Percentiles rank a stretch among this genome's conserved stretches.
phyloP scores from a whole-genome alignment of 30 jellyfish, hydroid and myxozoan genomes.

The Aurelia coerulea region DNA sequence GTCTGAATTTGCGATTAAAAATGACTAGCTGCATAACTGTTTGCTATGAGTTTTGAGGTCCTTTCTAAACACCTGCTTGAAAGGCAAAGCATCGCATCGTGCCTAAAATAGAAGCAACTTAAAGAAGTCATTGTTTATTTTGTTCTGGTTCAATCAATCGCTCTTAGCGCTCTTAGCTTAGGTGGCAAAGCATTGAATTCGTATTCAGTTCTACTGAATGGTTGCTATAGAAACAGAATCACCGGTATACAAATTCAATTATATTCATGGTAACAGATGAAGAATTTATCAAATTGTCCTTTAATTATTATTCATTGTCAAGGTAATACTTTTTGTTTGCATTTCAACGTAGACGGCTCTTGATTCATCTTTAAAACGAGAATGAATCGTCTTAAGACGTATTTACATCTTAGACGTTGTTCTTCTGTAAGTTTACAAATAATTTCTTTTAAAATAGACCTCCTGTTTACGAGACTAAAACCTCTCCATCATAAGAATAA shows the following conservation, averaged over 20 bases:
- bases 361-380: too few relatives aligned
- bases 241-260: not conserved
- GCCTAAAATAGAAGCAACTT: conserved; percentile 5
- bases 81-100: not conserved
- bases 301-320: not conserved
- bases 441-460: too few relatives aligned
- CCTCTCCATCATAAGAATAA: too few relatives aligned
- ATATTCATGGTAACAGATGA: conserved; percentile 24
- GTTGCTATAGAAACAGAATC: conserved; percentile 1
- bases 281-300: too few relatives aligned
- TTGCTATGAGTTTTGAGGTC: too few relatives aligned
- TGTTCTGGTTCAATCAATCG: not conserved
- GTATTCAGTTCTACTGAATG: not conserved
- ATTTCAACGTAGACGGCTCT: not conserved
- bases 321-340: not conserved
- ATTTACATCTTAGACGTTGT: too few relatives aligned
- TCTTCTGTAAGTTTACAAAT: too few relatives aligned
- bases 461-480: too few relatives aligned
- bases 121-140: not conserved
- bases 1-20: too few relatives aligned
- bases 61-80: too few relatives aligned
- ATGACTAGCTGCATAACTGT: too few relatives aligned
- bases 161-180: not conserved
- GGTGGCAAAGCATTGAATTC: not conserved
- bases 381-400: too few relatives aligned